phyloP scores from a whole-genome alignment of 2,888 invertebrate genomes.

The Chymomyza caudatula region DNA sequence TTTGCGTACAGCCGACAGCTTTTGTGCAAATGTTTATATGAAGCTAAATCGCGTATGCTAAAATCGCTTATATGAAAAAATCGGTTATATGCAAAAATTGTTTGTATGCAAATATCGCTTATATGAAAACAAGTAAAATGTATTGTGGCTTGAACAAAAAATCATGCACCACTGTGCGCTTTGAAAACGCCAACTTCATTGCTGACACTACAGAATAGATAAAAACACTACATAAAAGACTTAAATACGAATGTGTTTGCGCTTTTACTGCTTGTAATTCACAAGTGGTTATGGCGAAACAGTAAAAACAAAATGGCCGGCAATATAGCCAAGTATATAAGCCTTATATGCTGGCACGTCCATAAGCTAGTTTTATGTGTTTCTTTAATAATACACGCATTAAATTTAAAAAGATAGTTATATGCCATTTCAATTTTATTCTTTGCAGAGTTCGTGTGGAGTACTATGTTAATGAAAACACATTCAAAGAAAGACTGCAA shows the following conservation, averaged over 20 bases:
- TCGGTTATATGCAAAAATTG: not conserved
- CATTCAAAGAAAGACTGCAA: slow-evolving; percentile 98
- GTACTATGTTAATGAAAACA: slow-evolving; percentile 99
- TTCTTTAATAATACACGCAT: not conserved
- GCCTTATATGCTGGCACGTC: not conserved
- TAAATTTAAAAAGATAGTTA: not conserved
- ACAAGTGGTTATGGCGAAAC: not conserved
- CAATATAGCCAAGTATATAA: no score
- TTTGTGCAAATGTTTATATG: no score
- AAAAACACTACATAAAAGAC: no score
- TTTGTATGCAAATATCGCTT: no score
- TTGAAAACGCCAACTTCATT: no score
- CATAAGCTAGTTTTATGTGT: not conserved
- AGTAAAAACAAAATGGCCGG: not conserved
- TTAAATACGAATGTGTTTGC: no score
- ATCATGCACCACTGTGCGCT: not conserved
- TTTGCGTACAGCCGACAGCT: no score
- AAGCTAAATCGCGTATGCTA: no score
- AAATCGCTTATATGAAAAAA: not conserved
- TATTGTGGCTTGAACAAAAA: no score
- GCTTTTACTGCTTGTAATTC: not conserved
- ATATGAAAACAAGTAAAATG: no score
- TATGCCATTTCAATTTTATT: slow-evolving; percentile 13
- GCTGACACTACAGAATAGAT: no score
- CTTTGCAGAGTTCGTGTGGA: slow-evolving; percentile 97